Conservation (phyloP, 2,113 vertebrate genomes). For the Fregetta grallaria region DNA sequence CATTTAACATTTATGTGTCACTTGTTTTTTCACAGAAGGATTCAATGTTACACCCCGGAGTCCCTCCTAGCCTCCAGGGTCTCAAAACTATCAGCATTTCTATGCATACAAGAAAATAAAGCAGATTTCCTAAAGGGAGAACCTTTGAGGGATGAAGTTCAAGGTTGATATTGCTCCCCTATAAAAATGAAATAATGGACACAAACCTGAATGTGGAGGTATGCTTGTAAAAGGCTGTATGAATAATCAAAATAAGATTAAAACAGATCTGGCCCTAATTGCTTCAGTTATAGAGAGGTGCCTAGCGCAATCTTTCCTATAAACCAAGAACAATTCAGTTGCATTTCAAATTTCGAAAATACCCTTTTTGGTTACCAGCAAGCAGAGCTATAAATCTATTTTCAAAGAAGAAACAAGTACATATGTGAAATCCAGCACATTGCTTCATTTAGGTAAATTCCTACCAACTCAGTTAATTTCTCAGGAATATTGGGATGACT, state of each 20-base stretch:
- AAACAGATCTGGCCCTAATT: not conserved
- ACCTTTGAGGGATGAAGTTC: not conserved
- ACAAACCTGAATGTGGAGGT: not conserved
- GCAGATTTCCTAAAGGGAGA: not conserved
- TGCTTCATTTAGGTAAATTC: not conserved
- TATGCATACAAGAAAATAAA: not conserved
- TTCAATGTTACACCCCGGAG: not conserved
- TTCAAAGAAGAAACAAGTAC: not conserved
- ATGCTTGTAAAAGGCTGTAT: not conserved
- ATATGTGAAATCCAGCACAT: not conserved
- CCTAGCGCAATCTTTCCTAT: not conserved
- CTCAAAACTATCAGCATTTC: not conserved
- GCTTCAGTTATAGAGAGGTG: not conserved
- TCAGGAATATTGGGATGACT: not conserved
- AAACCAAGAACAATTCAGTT: not conserved
- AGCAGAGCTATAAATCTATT: not conserved
- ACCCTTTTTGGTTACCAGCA: not conserved
- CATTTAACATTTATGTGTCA: constrained; percentile 12
- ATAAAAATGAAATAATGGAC: not conserved
- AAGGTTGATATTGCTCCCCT: not conserved
- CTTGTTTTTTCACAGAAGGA: constrained; percentile 1
- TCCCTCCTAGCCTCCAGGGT: not conserved
- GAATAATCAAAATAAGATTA: not conserved
- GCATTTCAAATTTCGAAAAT: not conserved
- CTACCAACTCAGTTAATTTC: not conserved